A percentile compares a stretch with the other conserved stretches of the same genome.
These are phyloP conservation scores for Apus apus DNA, from an alignment of 2,113 vertebrate species.

Conservation along the genomic window DNA sequence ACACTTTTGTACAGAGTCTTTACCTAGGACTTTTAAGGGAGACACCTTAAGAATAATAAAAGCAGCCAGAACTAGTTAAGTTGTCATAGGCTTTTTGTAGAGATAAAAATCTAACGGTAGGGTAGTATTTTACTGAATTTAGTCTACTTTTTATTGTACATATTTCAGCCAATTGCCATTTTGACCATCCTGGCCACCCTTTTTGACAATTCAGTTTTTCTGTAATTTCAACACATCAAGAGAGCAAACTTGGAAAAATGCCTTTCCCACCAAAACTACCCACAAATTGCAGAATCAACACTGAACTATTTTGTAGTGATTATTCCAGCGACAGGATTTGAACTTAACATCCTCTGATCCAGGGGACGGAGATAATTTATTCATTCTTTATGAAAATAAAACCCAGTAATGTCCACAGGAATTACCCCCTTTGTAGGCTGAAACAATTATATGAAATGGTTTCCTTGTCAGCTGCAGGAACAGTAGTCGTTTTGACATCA, in stretches of 20 bases:
- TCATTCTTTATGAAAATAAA: slow-evolving; percentile 63
- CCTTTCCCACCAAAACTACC: slow-evolving; percentile 68
- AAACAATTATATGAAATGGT: slow-evolving; percentile 68
- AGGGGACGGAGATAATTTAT: slow-evolving; percentile 67
- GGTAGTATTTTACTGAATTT: slow-evolving; percentile 46
- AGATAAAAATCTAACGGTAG: slow-evolving; percentile 20
- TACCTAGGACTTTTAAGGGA: neutral
- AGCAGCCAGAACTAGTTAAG: slow-evolving; percentile 15
- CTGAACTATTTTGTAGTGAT: slow-evolving; percentile 67
- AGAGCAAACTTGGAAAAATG: slow-evolving; percentile 59
- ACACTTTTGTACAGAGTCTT: neutral
- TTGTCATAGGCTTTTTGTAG: neutral
- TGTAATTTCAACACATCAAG: slow-evolving; percentile 63
- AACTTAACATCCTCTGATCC: slow-evolving; percentile 67
- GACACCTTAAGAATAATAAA: neutral
- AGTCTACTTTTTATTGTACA: slow-evolving; percentile 5
- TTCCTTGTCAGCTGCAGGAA: slow-evolving; percentile 61
- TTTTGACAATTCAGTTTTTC: slow-evolving; percentile 62
- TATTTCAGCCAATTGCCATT: slow-evolving; percentile 50
- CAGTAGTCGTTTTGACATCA: slow-evolving; percentile 65
- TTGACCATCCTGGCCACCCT: slow-evolving; percentile 50
- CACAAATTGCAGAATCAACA: slow-evolving; percentile 78
- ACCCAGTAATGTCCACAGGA: slow-evolving; percentile 54
- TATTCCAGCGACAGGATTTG: slow-evolving; percentile 44
- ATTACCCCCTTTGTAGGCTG: slow-evolving; percentile 54